These are phyloP conservation scores for Pseudochirops corinnae DNA, from an alignment of 2,797 vertebrate species.

Conservation along the genomic window DNA sequence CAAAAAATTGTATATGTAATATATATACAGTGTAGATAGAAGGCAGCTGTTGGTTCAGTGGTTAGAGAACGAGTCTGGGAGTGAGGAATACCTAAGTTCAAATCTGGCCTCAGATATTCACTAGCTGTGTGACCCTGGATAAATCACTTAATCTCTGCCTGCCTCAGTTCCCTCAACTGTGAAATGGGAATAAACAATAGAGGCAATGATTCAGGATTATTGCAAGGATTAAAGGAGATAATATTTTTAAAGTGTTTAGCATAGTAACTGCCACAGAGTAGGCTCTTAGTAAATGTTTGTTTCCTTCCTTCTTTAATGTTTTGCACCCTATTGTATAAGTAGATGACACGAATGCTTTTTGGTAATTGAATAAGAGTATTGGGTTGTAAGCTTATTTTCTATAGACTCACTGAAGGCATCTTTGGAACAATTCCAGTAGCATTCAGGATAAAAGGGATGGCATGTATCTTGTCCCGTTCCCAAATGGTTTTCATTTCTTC, in stretches of 20 bases:
- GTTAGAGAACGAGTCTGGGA: neutral
- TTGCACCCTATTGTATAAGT: neutral
- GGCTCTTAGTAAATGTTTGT: neutral
- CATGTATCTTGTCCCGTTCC: neutral
- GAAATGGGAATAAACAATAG: neutral
- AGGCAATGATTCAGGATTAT: neutral
- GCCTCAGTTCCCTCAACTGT: neutral
- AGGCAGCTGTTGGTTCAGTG: neutral
- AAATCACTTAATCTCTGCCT: neutral
- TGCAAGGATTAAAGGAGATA: neutral
- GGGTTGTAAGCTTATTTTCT: neutral
- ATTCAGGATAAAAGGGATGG: neutral
- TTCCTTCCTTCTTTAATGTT: neutral
- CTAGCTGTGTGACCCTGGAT: neutral
- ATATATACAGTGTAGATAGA: neutral
- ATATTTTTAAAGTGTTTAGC: neutral
- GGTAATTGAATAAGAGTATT: neutral
- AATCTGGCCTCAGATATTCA: neutral
- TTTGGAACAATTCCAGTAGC: neutral
- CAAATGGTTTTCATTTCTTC: slow-evolving; percentile 4
- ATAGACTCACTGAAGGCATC: neutral
- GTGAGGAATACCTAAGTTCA: neutral
- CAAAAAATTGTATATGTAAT: neutral
- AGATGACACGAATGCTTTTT: neutral
- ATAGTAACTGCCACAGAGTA: neutral